phyloP scores from a whole-genome alignment of 2,113 vertebrate genomes.

The Pachypanchax playfairii region DNA sequence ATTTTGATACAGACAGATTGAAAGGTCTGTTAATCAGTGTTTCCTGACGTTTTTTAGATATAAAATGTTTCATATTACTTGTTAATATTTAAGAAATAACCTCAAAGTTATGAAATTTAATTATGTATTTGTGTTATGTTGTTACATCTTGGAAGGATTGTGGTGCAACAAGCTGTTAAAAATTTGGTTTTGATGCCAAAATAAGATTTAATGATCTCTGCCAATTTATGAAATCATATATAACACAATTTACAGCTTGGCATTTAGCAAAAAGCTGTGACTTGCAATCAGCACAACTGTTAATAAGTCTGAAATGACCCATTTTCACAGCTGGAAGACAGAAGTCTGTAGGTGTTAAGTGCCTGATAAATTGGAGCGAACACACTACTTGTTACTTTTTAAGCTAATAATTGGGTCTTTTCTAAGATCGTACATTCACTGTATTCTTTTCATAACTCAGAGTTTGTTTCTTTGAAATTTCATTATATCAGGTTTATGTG shows the following conservation, averaged over 20 bases:
- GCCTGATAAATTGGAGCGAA: background rate
- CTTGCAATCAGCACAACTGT: conserved; percentile 17
- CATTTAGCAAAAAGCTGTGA: conserved; percentile 31
- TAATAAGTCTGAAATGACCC: conserved; percentile 2
- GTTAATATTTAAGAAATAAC: no score
- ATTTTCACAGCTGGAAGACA: conserved; percentile 2
- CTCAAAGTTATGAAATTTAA: no score
- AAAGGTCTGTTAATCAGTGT: no score
- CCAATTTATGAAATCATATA: background rate
- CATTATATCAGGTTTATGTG: background rate
- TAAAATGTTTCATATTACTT: no score
- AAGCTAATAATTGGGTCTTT: background rate
- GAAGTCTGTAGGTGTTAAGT: conserved; percentile 15
- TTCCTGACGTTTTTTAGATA: no score
- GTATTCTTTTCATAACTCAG: background rate
- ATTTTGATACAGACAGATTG: no score
- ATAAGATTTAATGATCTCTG: conserved; percentile 6
- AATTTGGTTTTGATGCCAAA: background rate
- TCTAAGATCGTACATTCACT: background rate
- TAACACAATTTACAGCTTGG: conserved; percentile 17
- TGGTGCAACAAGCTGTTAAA: conserved; percentile 6
- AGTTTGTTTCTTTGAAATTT: no score
- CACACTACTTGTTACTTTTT: background rate
- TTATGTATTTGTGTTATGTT: no score
- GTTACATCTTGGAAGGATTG: background rate